A percentile compares a stretch with the other conserved stretches of the same genome.
phyloP scores from a whole-genome alignment of 2,797 vertebrate genomes.

The Myotis vivesi region DNA sequence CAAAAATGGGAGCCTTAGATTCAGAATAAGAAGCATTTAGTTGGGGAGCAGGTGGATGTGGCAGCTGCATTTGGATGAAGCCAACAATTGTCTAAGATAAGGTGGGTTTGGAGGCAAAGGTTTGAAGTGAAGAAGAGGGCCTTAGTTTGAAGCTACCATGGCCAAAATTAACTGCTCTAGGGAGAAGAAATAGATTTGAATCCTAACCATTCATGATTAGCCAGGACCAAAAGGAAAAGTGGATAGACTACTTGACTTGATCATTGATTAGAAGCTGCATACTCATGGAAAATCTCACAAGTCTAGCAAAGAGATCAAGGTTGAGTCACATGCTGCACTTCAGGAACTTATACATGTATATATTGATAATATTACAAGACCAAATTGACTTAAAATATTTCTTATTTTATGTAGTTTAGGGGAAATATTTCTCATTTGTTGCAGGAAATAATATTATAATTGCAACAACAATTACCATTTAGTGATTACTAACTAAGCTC shows the following conservation, averaged over 20 bases:
- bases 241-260: background rate
- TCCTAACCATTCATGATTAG: background rate
- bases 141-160: background rate
- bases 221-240: background rate
- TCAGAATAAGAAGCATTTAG: background rate
- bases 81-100: background rate
- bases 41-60: background rate
- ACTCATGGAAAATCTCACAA: background rate
- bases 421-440: background rate
- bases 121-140: background rate
- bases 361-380: background rate
- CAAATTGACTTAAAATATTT: background rate
- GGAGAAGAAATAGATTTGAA: background rate
- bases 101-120: background rate
- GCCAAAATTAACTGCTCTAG: background rate
- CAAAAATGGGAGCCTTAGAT: background rate
- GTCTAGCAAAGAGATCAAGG: background rate
- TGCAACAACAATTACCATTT: background rate
- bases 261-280: background rate
- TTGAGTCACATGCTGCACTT: background rate
- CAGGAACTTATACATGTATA: background rate
- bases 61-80: background rate
- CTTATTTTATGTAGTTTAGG: background rate
- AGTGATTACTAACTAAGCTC: background rate
- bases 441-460: background rate